Evolutionary conservation across 2,888 invertebrate species (phyloP).

Genomic region (Timema podura): DNA sequence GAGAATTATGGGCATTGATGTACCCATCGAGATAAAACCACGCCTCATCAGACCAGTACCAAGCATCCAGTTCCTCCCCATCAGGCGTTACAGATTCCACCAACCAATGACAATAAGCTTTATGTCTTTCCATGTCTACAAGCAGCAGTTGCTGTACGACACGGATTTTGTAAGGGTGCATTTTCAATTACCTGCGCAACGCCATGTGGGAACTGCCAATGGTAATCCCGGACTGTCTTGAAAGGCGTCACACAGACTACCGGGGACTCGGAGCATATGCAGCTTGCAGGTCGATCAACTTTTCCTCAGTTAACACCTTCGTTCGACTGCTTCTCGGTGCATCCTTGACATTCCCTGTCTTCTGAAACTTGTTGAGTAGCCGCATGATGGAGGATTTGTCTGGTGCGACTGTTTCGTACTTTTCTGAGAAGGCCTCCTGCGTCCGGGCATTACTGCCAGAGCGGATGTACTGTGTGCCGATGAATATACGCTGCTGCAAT

Average conservation of each 20-base stretch:
- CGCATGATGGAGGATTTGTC: conserved; percentile 10
- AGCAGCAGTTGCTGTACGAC: conserved; percentile 4
- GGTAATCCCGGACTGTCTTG: background rate
- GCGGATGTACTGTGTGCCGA: background rate
- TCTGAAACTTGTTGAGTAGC: conserved; percentile 6
- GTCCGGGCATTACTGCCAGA: background rate
- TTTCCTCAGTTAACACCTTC: background rate
- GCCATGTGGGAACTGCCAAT: background rate
- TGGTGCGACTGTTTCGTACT: conserved; percentile 9
- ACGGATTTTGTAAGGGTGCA: conserved; percentile 3
- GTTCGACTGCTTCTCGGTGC: conserved; percentile 9
- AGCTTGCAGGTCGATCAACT: background rate
- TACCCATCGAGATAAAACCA: conserved; percentile 4
- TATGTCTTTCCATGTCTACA: background rate
- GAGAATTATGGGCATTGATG: conserved; percentile 11
- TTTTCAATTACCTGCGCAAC: background rate
- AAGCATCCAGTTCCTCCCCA: conserved; percentile 15
- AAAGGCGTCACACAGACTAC: background rate
- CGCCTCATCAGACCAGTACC: conserved; percentile 12
- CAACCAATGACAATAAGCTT: conserved; percentile 14
- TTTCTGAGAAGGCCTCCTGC: background rate
- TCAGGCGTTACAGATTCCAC: conserved; percentile 2
- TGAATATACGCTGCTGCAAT: conserved; percentile 1
- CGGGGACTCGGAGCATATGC: conserved; percentile 1
- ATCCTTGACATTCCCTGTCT: background rate